phyloP scores from a whole-genome alignment of 2,797 vertebrate species.

The Aldrovandia affinis region DNA sequence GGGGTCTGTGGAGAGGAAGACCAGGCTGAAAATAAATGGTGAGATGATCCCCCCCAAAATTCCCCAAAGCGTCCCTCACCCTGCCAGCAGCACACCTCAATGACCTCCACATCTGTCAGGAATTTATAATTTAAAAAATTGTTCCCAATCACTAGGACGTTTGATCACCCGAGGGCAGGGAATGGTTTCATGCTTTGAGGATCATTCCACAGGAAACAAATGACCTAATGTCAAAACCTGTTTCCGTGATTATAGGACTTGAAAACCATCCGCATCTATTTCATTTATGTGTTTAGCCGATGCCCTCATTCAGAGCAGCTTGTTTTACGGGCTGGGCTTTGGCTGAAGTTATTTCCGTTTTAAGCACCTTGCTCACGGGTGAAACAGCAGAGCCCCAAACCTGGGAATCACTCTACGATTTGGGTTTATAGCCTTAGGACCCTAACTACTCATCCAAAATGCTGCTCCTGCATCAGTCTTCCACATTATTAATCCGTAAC shows the following conservation, averaged over 20 bases:
- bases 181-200: no score
- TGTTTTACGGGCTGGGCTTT: not conserved
- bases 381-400: not conserved
- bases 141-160: not conserved
- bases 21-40: conserved; percentile 82
- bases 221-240: not conserved
- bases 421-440: not conserved
- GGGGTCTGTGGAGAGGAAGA: conserved; percentile 79
- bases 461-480: not conserved
- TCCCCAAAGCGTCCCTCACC: not conserved
- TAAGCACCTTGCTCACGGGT: not conserved
- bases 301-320: not conserved
- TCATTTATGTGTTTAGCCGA: not conserved
- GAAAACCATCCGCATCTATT: not conserved
- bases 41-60: conserved; percentile 27
- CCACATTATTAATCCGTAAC: not conserved
- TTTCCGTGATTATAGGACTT: not conserved
- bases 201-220: no score
- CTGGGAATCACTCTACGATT: not conserved
- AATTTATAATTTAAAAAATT: not conserved
- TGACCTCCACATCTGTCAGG: not conserved
- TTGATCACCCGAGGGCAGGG: no score
- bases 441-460: not conserved
- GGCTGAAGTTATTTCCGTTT: not conserved
- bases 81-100: not conserved